phyloP scores from a whole-genome alignment of 1,140 invertebrate genomes.

The Drosophila melanica region DNA sequence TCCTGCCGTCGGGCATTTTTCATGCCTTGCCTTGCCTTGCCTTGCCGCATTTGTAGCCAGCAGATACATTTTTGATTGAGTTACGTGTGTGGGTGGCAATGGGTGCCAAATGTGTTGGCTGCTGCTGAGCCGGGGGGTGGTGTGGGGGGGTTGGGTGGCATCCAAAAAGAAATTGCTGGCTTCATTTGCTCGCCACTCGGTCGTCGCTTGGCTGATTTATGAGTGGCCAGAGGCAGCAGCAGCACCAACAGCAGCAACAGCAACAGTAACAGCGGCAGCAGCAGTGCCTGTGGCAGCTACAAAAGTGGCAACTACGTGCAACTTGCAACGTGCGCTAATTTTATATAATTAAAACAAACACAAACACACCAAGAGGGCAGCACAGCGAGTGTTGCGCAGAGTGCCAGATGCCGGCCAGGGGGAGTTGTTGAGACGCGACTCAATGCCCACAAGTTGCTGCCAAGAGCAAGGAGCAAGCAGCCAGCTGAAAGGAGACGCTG shows the following conservation, averaged over 20 bases:
- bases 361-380: conserved; percentile 52
- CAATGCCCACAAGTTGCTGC: conserved; percentile 62
- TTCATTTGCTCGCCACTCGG: conserved; percentile 66
- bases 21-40: too few species aligned
- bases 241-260: not conserved
- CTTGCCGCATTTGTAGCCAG: conserved; percentile 64
- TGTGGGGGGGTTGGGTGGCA: not conserved
- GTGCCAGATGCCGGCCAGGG: not conserved
- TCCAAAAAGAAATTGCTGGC: conserved; percentile 49
- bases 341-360: conserved; percentile 81
- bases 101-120: not conserved
- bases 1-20: conserved; percentile 49
- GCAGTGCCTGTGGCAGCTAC: conserved; percentile 6
- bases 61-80: conserved; percentile 82
- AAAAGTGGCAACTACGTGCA: conserved; percentile 61
- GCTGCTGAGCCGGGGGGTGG: not conserved
- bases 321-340: conserved; percentile 79
- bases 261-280: not conserved
- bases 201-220: conserved; percentile 66
- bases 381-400: not conserved
- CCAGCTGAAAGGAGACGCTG: conserved; percentile 9
- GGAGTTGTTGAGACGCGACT: not conserved
- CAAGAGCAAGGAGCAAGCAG: conserved; percentile 37
- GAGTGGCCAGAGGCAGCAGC: conserved; percentile 45
- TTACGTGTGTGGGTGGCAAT: conserved; percentile 63